Base-by-base conservation (phyloP, 2,888 invertebrate genomes). In the Poecilobothrus nobilitatus region DNA sequence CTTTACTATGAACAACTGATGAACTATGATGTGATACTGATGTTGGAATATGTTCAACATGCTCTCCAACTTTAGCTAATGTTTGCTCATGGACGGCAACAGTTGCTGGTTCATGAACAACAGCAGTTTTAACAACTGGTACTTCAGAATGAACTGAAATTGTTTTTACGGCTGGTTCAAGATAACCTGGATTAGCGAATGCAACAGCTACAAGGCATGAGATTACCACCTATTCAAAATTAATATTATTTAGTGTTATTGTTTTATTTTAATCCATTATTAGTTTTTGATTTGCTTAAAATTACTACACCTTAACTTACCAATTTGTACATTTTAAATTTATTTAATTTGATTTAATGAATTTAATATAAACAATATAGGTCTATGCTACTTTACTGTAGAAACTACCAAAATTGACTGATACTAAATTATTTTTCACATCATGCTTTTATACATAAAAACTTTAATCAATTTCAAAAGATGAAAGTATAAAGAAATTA, bases 21-120 rank as follows among this genome's bases (percentile, higher is more conserved):
- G 83, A 81, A 66, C 84, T 83, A 72, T 85, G 85, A 71, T 84
- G 85, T 7, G 85, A 85, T 0, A 77, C 75, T 2, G 74, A 75
- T 1, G 74, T 75, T 61, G 76, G 76, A 5, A 78, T 72, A 69
- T 73, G 75, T 66, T 77, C 76, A 53, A 77, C 74, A 63, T 75
- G 67, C 34, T 76, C 74, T 27, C 76, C 79, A 70, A 78, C 74
- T 69, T 77, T 75, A 34, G 76, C 73, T 62, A 78, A 70, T 66
- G 53, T 53, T 71, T 69, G 72, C 66, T 72, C 70, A 64, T 72
- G 73, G 69, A 72, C 67, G 34, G 67, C 70, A 53, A 72, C 66
- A 68, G 71, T 71, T 8, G 66, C 64, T 69, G 71, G 71, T 65
- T 72, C 68, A 21, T 69, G 67, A 15, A 63, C 22, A 22, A 69